Evolutionary conservation across 2,113 vertebrate genomes (phyloP), one percentile per base, ranked within the genome.

Genomic region (Oryzias celebensis): DNA sequence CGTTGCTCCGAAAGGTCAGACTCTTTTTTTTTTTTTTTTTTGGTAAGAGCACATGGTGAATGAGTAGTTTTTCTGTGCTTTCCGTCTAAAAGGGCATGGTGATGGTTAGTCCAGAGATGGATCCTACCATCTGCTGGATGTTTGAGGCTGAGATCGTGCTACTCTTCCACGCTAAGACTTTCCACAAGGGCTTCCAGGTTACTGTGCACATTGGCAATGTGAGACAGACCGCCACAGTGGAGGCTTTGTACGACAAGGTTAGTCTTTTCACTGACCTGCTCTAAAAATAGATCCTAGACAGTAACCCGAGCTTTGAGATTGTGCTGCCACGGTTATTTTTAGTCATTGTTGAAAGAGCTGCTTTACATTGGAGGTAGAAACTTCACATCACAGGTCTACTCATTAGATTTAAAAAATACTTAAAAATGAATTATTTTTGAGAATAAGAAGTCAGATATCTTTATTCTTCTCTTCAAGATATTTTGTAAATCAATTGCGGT

Each of bases 91-190:
- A 98, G 96, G 96, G 96, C 43, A 98, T 98, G 96, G 96, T 98
- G 83, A 97, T 98, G 95, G 95, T 98, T 81, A 98, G 96, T 82
- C 96, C 95, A 1, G 95, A 98, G 90, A 98, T 98, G 96, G 92
- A 97, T 62, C 97, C 97, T 42, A 98, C 94, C 24, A 96, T 99
- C 83, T 98, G 97, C 89, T 98, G 95, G 83, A 91, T 93, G 82
- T 99, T 99, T 67, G 97, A 99, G 86, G 96, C 97, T 0, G 97
- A 98, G 86, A 98, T 99, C 0, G 95, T 99, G 53, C 90, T 99
- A 45, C 87, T 99, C 42, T 99, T 99, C 83, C 96, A 98, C 5
- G 94, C 96, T 36, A 98, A 96, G 4, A 98, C 95, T 66, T 98
- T 98, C 87, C 94, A 95, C 80, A 96, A 95, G 69, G 97, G 97